Evolutionary conservation across 2,113 vertebrate genomes (phyloP).

Genomic region (Macquaria australasica): DNA sequence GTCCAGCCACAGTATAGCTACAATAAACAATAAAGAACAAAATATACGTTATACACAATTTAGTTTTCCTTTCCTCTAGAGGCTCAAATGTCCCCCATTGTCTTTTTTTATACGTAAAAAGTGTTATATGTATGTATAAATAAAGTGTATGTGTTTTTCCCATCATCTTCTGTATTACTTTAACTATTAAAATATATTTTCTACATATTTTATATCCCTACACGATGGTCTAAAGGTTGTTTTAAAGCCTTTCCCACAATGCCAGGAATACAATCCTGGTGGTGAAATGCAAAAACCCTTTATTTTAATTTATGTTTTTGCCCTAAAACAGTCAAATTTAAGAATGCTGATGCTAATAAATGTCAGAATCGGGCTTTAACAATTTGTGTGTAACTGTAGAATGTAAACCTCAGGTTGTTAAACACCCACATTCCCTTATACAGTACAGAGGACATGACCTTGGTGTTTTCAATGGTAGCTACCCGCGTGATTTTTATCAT

Average conservation of each 20-base stretch:
- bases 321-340: background rate
- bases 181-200: background rate
- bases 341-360: background rate
- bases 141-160: no score
- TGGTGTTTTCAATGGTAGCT: background rate
- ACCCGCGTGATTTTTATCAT: background rate
- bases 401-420: background rate
- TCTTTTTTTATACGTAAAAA: no score
- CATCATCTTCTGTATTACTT: background rate
- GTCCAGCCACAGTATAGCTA: no score
- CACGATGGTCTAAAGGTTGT: background rate
- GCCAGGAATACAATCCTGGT: background rate
- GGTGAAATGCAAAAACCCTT: background rate
- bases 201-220: background rate
- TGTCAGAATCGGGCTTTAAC: background rate
- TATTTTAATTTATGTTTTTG: background rate
- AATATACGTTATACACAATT: no score
- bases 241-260: background rate
- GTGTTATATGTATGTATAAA: no score
- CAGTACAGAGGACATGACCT: background rate
- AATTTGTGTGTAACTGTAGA: background rate
- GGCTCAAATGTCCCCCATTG: no score
- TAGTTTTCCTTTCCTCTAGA: no score
- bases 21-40: no score
- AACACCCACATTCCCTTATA: background rate